A percentile compares a stretch with the other conserved stretches of the same genome.
Evolutionary conservation across 1,140 invertebrate species (phyloP).

Genomic region (Drosophila busckii): DNA sequence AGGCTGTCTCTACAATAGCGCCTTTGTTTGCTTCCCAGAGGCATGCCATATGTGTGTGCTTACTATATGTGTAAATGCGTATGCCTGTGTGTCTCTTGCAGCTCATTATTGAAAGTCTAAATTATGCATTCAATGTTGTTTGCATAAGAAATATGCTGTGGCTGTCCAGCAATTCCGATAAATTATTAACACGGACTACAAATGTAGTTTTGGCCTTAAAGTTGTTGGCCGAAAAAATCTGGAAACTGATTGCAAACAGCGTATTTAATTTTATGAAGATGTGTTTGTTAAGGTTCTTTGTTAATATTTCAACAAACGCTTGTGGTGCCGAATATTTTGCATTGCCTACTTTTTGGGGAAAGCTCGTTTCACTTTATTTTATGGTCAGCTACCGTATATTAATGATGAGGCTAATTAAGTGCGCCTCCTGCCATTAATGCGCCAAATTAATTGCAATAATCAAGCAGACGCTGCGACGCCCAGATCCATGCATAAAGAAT

Average conservation of each 20-base stretch:
- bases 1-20: slow-evolving; percentile 37
- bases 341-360: slow-evolving; percentile 36
- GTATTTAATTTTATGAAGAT: no score
- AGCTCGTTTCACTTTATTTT: slow-evolving; percentile 16
- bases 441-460: slow-evolving; percentile 55
- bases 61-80: background rate
- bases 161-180: slow-evolving; percentile 16
- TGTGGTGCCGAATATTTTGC: slow-evolving; percentile 6
- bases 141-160: background rate
- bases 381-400: slow-evolving; percentile 40
- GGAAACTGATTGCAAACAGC: no score
- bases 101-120: slow-evolving; percentile 60
- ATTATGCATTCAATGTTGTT: slow-evolving; percentile 42
- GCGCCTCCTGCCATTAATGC: slow-evolving; percentile 50
- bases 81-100: slow-evolving; percentile 9
- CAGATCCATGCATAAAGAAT: slow-evolving; percentile 3
- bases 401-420: slow-evolving; percentile 63
- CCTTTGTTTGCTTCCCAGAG: slow-evolving; percentile 38
- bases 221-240: no score
- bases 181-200: slow-evolving; percentile 49
- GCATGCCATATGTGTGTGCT: background rate
- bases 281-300: slow-evolving; percentile 18
- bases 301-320: slow-evolving; percentile 67
- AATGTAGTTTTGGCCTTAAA: background rate
- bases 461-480: slow-evolving; percentile 9